Percentiles rank a stretch among this genome's conserved stretches.
Conservation (phyloP, 2,888 invertebrate species). For the Nomada fucata region DNA sequence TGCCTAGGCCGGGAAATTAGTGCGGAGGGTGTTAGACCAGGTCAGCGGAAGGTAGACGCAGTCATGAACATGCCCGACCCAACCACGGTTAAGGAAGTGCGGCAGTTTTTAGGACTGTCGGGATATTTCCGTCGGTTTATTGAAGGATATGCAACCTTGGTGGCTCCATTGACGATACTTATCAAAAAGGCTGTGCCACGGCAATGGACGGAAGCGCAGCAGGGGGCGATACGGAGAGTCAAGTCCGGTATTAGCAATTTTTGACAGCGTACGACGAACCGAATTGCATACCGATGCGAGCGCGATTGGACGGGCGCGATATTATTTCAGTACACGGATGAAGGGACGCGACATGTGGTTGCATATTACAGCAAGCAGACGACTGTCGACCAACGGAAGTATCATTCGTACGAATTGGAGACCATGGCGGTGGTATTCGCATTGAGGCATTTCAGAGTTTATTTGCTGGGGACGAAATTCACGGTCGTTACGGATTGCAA, state of each 20-base stretch:
- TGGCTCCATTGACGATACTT: not conserved
- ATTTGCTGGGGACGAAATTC: not conserved
- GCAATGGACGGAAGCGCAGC: not conserved
- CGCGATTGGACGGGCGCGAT: constrained; percentile 28
- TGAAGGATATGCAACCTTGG: not conserved
- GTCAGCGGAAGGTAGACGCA: constrained; percentile 38
- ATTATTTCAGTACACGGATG: not conserved
- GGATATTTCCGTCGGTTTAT: constrained; percentile 46
- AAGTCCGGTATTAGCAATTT: constrained; percentile 21
- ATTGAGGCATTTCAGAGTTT: too few species aligned
- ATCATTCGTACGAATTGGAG: too few species aligned
- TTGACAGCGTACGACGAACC: not conserved
- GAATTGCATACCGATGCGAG: constrained; percentile 47
- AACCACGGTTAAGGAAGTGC: constrained; percentile 5
- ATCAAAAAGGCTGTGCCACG: not conserved
- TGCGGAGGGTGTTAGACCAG: constrained; percentile 61
- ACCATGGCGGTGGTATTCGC: too few species aligned
- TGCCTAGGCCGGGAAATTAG: constrained; percentile 74
- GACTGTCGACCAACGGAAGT: not conserved
- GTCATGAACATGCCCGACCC: constrained; percentile 54
- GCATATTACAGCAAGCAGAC: not conserved
- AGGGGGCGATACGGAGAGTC: not conserved
- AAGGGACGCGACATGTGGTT: not conserved
- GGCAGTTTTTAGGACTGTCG: constrained; percentile 34
- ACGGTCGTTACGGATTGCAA: too few species aligned